Percentiles rank a stretch among this genome's conserved stretches.
Conservation (phyloP, 92 coral and sea anemone species). For the Palythoa heliodiscus region DNA sequence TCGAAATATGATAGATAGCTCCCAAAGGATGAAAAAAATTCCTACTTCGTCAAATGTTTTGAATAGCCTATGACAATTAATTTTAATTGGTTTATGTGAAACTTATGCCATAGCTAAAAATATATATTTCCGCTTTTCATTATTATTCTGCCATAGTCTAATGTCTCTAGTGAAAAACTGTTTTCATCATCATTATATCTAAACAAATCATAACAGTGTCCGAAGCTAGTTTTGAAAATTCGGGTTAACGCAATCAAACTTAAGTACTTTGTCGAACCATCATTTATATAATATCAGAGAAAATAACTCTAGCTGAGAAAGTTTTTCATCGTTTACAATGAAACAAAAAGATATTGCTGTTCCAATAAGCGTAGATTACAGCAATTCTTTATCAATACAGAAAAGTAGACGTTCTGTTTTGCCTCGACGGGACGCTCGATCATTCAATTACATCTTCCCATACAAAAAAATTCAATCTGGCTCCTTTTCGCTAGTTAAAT, state of each 20-base stretch:
- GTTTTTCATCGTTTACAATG: not conserved
- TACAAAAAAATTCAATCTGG: not conserved
- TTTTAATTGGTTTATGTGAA: not conserved
- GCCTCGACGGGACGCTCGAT: not conserved
- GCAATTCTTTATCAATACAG: not conserved
- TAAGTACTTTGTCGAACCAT: not conserved
- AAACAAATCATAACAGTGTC: not conserved
- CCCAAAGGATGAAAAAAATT: not conserved
- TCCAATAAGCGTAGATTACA: not conserved
- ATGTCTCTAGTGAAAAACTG: not conserved
- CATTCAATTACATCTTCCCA: not conserved
- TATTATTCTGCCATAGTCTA: not conserved
- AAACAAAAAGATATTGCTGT: not conserved
- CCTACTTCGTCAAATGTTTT: not conserved
- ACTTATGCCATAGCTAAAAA: not conserved
- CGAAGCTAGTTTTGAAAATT: not conserved
- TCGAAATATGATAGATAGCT: not conserved
- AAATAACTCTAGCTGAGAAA: not conserved
- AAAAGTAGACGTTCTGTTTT: not conserved
- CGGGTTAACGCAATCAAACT: not conserved
- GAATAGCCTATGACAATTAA: conserved; percentile 9
- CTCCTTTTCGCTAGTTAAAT: not conserved
- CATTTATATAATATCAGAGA: not conserved
- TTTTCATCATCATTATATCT: not conserved
- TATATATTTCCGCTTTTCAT: not conserved